Percentiles rank a stretch among this genome's conserved stretches.
These are phyloP conservation scores for Gari tellinella DNA, from an alignment of 2,888 invertebrate genomes.

Conservation along the genomic window DNA sequence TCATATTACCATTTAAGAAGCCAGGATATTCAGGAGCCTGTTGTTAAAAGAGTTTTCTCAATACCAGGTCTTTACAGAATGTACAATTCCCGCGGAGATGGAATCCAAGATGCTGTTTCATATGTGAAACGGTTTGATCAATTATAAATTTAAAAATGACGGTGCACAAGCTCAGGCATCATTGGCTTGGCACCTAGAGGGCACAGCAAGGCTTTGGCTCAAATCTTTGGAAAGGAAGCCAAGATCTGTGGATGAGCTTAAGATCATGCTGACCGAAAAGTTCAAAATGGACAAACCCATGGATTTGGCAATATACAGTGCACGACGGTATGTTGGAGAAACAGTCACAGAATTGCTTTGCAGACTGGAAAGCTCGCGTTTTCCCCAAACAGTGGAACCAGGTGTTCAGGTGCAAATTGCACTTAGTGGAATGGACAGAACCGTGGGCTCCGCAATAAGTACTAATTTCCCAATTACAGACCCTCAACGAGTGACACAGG, in stretches of 20 bases:
- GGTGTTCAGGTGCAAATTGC: neutral
- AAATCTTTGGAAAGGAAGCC: neutral
- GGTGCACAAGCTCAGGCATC: neutral
- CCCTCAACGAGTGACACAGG: no score
- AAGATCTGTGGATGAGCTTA: neutral
- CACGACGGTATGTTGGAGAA: neutral
- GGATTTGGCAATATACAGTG: neutral
- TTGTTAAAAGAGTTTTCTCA: no score
- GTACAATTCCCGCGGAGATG: neutral
- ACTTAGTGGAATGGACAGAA: neutral
- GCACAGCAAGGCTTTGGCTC: neutral
- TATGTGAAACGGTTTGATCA: neutral
- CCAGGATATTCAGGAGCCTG: no score
- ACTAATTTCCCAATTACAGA: neutral
- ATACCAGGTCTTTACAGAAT: neutral
- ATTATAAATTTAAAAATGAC: no score
- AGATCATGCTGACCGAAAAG: neutral
- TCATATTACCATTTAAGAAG: no score
- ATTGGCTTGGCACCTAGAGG: slow-evolving; percentile 2
- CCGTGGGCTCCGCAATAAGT: neutral
- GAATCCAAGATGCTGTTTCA: neutral
- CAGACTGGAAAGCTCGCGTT: neutral
- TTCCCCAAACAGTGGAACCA: neutral
- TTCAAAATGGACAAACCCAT: neutral
- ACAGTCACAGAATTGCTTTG: neutral